A percentile compares a stretch with the other conserved stretches of the same genome.
Evolutionary conservation across 2,888 invertebrate genomes (phyloP).

Genomic region (Agonopterix subpropinquella): DNA sequence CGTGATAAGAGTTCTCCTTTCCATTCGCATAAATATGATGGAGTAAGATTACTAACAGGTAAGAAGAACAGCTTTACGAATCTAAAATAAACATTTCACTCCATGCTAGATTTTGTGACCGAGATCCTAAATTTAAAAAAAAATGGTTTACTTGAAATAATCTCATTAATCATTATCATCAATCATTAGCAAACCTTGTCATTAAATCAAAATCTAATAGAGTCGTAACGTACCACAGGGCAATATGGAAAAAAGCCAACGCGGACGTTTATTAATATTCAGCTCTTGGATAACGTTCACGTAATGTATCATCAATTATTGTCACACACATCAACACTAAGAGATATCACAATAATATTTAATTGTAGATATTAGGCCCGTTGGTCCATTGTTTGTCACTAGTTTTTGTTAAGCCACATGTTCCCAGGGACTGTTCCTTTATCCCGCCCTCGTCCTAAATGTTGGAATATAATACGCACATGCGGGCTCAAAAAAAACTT

Average conservation of each 20-base stretch:
- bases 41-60: too few relatives aligned
- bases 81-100: too few relatives aligned
- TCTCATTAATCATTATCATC: too few relatives aligned
- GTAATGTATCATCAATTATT: constrained; percentile 23
- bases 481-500: constrained; percentile 44
- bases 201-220: too few relatives aligned
- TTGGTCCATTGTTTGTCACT: constrained; percentile 32
- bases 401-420: constrained; percentile 51
- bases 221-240: too few relatives aligned
- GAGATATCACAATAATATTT: constrained; percentile 3
- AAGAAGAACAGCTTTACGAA: too few relatives aligned
- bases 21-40: too few relatives aligned
- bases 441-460: constrained; percentile 30
- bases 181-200: too few relatives aligned
- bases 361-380: constrained; percentile 10
- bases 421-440: constrained; percentile 39
- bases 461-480: constrained; percentile 36
- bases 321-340: constrained; percentile 23
- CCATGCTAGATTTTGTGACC: too few relatives aligned
- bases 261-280: not conserved
- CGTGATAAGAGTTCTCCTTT: too few relatives aligned
- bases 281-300: not conserved
- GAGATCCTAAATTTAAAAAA: too few relatives aligned
- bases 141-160: too few relatives aligned
- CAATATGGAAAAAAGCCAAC: constrained; percentile 1